A percentile compares a stretch with the other conserved stretches of the same genome.
Conservation (phyloP, 92 coral and sea anemone species). For the Umimayanthus chanpuru region DNA sequence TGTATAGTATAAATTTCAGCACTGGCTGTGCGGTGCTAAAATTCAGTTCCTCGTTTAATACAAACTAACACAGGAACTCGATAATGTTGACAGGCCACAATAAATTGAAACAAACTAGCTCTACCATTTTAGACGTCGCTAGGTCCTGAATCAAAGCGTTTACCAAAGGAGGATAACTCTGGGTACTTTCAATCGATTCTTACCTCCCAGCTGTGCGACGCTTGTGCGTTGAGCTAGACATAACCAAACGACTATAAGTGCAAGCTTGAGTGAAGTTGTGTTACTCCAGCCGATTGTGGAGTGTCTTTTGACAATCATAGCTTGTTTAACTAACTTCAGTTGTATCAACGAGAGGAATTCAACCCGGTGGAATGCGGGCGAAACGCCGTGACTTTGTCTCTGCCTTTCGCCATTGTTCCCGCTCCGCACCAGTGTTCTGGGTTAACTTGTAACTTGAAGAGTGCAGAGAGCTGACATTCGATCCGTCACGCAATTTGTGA, state of each 20-base stretch:
- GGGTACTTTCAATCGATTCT: background rate
- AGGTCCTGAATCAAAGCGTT: background rate
- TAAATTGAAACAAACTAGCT: background rate
- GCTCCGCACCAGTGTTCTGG: constrained; percentile 7
- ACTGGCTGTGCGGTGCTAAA: background rate
- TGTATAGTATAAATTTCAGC: too few species aligned
- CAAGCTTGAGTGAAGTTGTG: background rate
- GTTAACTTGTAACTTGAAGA: background rate
- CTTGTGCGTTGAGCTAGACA: background rate
- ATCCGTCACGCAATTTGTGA: constrained; percentile 10
- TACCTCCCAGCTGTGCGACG: background rate
- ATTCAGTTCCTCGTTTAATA: too few species aligned
- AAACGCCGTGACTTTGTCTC: background rate
- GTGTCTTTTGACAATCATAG: background rate
- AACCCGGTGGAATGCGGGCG: constrained; percentile 11
- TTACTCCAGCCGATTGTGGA: background rate
- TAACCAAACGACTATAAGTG: too few species aligned
- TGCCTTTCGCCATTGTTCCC: constrained; percentile 19
- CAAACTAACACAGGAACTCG: background rate
- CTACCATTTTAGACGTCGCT: background rate
- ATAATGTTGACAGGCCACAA: background rate
- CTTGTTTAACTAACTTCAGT: background rate
- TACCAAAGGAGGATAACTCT: background rate
- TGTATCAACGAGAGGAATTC: background rate
- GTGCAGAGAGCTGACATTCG: background rate